phyloP scores from a whole-genome alignment of 2,797 vertebrate genomes.

The Lutjanus campechanus region DNA sequence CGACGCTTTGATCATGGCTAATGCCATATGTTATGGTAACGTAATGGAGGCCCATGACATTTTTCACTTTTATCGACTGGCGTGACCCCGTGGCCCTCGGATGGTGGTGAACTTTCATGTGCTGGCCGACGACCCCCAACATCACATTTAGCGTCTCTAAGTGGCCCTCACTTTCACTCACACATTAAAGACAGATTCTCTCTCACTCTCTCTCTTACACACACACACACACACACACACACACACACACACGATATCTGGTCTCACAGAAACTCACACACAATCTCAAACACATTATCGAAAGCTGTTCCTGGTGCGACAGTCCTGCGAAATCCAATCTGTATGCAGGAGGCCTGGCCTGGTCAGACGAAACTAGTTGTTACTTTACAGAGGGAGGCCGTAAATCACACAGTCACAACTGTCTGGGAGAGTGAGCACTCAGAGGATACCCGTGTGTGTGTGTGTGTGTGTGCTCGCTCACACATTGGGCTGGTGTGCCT shows the following conservation, averaged over 20 bases:
- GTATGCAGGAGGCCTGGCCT: slow-evolving; percentile 78
- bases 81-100: slow-evolving; percentile 73
- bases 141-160: slow-evolving; percentile 82
- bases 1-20: slow-evolving; percentile 77
- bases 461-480: slow-evolving; percentile 17
- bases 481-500: slow-evolving; percentile 6
- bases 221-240: slow-evolving; percentile 35
- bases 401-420: slow-evolving; percentile 83
- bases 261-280: slow-evolving; percentile 53
- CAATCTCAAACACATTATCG: slow-evolving; percentile 67
- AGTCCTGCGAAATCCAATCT: slow-evolving; percentile 83
- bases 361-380: slow-evolving; percentile 86
- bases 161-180: slow-evolving; percentile 83
- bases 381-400: slow-evolving; percentile 81
- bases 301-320: slow-evolving; percentile 73
- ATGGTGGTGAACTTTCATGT: slow-evolving; percentile 82
- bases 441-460: slow-evolving; percentile 16
- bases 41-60: slow-evolving; percentile 74
- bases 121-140: slow-evolving; percentile 73
- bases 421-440: slow-evolving; percentile 67
- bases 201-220: not conserved
- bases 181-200: slow-evolving; percentile 76
- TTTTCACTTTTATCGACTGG: slow-evolving; percentile 86
- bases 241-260: slow-evolving; percentile 33
- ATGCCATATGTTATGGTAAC: slow-evolving; percentile 80